A percentile compares a stretch with the other conserved stretches of the same genome.
Conservation (phyloP, 2,797 vertebrate species). For the Danio choprae region DNA sequence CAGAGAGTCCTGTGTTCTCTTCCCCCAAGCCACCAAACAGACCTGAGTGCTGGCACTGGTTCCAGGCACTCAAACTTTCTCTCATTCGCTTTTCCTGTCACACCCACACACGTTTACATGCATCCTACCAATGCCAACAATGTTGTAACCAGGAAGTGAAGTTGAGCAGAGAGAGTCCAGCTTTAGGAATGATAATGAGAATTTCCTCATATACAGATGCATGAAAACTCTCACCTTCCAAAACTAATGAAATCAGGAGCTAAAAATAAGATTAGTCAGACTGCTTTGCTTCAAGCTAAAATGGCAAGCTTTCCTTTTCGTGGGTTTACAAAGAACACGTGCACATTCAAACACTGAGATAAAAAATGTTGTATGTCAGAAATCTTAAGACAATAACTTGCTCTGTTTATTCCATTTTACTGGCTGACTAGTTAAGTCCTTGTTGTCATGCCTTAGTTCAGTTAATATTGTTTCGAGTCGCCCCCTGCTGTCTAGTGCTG, state of each 20-base stretch:
- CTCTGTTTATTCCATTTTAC: not conserved
- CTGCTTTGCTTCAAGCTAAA: not conserved
- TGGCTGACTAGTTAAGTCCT: not conserved
- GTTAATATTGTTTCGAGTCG: not conserved
- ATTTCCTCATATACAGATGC: not conserved
- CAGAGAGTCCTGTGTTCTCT: conserved; percentile 17
- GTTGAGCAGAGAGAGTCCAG: not conserved
- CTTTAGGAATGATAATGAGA: not conserved
- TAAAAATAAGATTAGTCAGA: not conserved
- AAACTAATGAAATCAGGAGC: not conserved
- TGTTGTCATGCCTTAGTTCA: conserved; percentile 9
- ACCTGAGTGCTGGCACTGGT: not conserved
- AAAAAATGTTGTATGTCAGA: not conserved
- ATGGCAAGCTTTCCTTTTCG: not conserved
- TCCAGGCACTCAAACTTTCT: conserved; percentile 9
- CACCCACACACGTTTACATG: not conserved
- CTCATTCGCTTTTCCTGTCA: conserved; percentile 1
- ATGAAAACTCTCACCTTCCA: not conserved
- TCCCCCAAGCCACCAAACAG: conserved; percentile 3
- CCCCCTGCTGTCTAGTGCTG: conserved; percentile 41
- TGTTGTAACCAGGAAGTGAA: conserved; percentile 11
- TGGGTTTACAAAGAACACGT: not conserved
- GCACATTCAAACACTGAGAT: not conserved
- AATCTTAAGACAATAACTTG: not conserved
- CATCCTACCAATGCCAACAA: not conserved